Conservation (phyloP, 2,113 vertebrate species). For the Anoura caudifer region DNA sequence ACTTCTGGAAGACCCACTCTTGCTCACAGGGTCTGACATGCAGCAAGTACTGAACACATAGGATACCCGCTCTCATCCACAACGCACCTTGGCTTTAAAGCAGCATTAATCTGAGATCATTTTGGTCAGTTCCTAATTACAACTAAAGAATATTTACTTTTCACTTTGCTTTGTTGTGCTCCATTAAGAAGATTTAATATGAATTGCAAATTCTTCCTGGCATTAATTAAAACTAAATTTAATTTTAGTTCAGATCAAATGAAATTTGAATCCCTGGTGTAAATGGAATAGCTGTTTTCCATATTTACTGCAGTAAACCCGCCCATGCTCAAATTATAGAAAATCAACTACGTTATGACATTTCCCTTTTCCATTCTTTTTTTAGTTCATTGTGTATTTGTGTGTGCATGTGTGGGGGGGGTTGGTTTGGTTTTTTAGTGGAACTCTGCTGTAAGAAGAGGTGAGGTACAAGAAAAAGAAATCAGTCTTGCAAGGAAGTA, state of each 20-base stretch:
- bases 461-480: not conserved
- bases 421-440: not conserved
- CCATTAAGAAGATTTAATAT: not conserved
- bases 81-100: not conserved
- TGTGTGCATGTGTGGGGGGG: not conserved
- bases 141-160: constrained; percentile 4
- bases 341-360: not conserved
- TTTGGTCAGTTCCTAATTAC: not conserved
- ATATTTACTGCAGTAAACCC: not conserved
- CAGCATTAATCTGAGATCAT: not conserved
- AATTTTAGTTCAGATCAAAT: not conserved
- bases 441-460: not conserved
- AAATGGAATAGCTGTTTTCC: not conserved
- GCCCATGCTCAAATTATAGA: not conserved
- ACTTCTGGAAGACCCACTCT: not conserved
- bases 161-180: not conserved
- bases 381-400: not conserved
- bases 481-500: not conserved
- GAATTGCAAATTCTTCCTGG: not conserved
- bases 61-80: not conserved
- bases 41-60: not conserved
- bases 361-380: not conserved
- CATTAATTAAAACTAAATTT: not conserved
- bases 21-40: not conserved
- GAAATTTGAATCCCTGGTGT: not conserved